Evolutionary conservation across 2,888 invertebrate species (phyloP), one percentile per base, ranked within the genome.

Genomic region (Tenthredo mesomela): DNA sequence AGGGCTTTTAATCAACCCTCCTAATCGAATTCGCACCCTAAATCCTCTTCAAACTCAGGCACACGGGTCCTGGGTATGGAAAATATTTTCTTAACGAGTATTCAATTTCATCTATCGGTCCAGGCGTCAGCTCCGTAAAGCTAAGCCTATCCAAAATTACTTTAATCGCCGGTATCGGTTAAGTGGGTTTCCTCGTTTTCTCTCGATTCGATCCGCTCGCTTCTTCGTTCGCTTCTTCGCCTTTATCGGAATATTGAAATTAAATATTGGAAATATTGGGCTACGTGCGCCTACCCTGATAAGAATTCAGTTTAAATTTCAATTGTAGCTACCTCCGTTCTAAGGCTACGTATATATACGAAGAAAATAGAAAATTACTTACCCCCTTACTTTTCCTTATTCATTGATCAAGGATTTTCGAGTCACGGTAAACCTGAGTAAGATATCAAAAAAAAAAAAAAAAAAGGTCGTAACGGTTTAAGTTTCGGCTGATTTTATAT

Each of bases 21-120:
- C 61, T 80, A 25, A 80, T 80, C 58, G 21, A 80, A 80, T 80
- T 80, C 80, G 80, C 80, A 80, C 80, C 80, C 80, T 37, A 80
- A 80, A 80, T 80, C 80, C 80, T 40, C 58, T 80, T 21, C 21
- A 37, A 61, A 61, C 61, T 37, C 58, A 40, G 80, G 58, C 50
- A 54, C 77, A n/a, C 61, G 80, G 29, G 40, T 61, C 61, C 29
- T 61, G 33, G 58, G 61, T 80, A 61, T 80, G 37, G 88, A 86
- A 88, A 88, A 89, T 89, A 87, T 89, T 89, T 89, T 88, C 88
- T 87, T 88, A 89, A 89, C 88, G 87, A 88, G 89, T 89, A 89
- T 89, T 89, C 88, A 89, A 90, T 90, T 89, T 89, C 80, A 61
- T 40, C 80, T 80, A 80, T 80, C 80, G 80, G 47, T 80, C 61